Base-by-base conservation (phyloP, 2,113 vertebrate species). In the Microcebus murinus region DNA sequence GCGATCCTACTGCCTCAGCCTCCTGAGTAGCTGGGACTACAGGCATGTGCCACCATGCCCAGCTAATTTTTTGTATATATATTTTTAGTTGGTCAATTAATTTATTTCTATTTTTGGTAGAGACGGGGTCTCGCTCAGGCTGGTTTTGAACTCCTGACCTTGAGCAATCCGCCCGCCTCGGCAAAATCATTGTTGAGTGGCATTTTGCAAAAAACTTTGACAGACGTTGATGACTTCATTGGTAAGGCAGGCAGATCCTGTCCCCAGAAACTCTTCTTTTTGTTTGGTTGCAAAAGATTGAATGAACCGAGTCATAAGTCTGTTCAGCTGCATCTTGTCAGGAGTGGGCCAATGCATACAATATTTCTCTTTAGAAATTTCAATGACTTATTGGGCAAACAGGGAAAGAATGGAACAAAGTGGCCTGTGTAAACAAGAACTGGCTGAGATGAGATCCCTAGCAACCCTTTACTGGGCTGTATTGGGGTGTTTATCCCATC, bases 181-280 rank as follows among this genome's bases (percentile, higher is more conserved):
- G n/a, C n/a, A 89, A 57, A 95, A 65, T 2, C 23, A 68, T 39
- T 84, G 39, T n/a, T 87, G 29, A 90, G 45, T n/a, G 88, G 42
- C 27, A 71, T 90, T 92, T 96, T 68, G 23, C 11, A 77, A 85
- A 96, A 68, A 77, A 27, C 2, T 68, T 82, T 50, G 17, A 13
- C 52, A 70, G 50, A 92, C 18, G 79, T 14, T 71, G 27, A 91
- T 86, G 36, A 68, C 34, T 95, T 81, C 36, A 20, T 70, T 65
- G 15, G 11, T 71, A 92, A 86, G 12, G 27, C 7, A 81, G 14
- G 42, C 3, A 39, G 18, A 57, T 48, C 17, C 15, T 87, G 31
- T 71, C 12, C 13, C 52, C 4, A 85, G 34, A 96, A 87, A 73
- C 4, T 9, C 0, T 50, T 8, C 34, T 91, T 93, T 68, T 34